Percentiles rank a stretch among this genome's conserved stretches.
phyloP scores from a whole-genome alignment of 2,797 vertebrate species.

The Pitangus sulphuratus region DNA sequence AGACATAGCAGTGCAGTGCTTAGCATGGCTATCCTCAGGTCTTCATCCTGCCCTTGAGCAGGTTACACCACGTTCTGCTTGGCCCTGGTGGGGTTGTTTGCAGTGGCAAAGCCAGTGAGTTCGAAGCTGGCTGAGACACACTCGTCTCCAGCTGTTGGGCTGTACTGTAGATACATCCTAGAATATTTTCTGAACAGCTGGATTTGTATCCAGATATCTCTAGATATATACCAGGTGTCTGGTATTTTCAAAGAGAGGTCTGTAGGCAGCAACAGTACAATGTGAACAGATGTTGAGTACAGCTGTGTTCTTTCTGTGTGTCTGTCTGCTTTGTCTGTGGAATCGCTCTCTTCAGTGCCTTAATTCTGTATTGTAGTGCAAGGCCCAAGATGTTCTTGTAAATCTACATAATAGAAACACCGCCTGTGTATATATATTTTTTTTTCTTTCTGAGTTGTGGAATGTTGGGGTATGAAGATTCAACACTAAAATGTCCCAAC shows the following conservation, averaged over 20 bases:
- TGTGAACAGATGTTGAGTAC: neutral
- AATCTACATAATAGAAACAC: neutral
- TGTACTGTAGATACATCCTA: neutral
- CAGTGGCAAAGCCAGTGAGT: neutral
- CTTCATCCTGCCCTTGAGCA: neutral
- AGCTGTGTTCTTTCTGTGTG: neutral
- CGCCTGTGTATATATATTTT: rapidly evolving
- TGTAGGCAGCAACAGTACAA: neutral
- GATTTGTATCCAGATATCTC: neutral
- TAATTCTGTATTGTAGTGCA: neutral
- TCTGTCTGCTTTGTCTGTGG: neutral
- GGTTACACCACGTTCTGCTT: rapidly evolving
- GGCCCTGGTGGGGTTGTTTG: rapidly evolving
- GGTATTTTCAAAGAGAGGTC: neutral
- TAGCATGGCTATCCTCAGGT: neutral
- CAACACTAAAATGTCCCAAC: neutral
- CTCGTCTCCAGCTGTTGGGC: neutral
- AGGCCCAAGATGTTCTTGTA: neutral
- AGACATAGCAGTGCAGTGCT: neutral
- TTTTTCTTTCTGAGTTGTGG: neutral
- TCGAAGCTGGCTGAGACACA: neutral
- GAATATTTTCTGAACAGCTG: neutral
- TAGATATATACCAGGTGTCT: neutral
- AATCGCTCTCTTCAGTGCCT: neutral
- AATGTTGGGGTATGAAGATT: neutral